Evolutionary conservation across 2,113 vertebrate genomes (phyloP).

Genomic region (Rhagologus leucostigma): DNA sequence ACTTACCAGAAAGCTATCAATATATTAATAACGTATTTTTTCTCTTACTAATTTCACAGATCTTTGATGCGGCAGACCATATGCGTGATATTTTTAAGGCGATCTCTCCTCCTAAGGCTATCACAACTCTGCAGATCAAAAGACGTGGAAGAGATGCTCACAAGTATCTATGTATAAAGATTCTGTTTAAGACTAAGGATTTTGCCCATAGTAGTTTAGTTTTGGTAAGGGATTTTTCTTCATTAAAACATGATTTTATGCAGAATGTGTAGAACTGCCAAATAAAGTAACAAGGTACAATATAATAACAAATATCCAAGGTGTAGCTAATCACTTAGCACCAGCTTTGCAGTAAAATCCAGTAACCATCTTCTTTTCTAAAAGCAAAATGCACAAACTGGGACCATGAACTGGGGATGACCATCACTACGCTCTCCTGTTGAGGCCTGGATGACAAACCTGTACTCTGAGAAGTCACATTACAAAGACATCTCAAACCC

Average conservation of each 20-base stretch:
- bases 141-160: neutral
- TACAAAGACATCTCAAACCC: neutral
- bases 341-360: neutral
- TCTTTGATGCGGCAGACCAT: too few species aligned
- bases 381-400: neutral
- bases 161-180: neutral
- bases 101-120: neutral
- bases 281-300: neutral
- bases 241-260: neutral
- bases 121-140: neutral
- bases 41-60: neutral
- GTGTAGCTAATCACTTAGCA: neutral
- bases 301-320: neutral
- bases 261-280: neutral
- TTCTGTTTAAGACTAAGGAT: neutral
- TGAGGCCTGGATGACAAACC: neutral
- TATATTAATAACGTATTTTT: too few species aligned
- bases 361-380: neutral
- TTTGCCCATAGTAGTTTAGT: neutral
- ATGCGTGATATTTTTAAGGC: neutral
- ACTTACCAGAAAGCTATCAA: neutral
- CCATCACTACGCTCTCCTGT: neutral
- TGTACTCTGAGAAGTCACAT: neutral
- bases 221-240: neutral
- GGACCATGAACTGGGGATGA: neutral